A percentile compares a stretch with the other conserved stretches of the same genome.
Evolutionary conservation across 2,113 vertebrate genomes (phyloP).

Genomic region (Etia nguti): DNA sequence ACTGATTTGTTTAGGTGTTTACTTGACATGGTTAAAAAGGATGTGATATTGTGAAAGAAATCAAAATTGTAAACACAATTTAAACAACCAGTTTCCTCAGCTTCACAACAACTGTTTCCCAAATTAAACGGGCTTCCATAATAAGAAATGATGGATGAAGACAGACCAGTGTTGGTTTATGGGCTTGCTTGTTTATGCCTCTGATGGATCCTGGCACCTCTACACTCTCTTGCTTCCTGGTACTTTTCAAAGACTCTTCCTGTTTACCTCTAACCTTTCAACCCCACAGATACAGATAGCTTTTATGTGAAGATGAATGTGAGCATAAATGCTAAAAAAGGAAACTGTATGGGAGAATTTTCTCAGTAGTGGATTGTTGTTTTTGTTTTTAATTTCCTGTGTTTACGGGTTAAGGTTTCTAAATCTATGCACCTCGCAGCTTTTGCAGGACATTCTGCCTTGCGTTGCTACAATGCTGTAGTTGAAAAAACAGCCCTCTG

Average conservation of each 20-base stretch:
- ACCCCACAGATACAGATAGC: neutral
- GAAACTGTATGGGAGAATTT: neutral
- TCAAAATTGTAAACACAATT: neutral
- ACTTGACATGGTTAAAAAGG: neutral
- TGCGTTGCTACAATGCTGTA: neutral
- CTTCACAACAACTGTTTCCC: neutral
- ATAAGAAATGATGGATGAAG: neutral
- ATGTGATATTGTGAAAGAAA: neutral
- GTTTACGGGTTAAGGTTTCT: neutral
- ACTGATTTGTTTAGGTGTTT: neutral
- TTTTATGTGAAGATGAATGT: neutral
- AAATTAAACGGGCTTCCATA: neutral
- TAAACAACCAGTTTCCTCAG: neutral
- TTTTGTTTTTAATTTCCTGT: neutral
- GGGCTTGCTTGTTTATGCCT: neutral
- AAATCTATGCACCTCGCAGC: neutral
- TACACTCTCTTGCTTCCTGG: slow-evolving; percentile 16
- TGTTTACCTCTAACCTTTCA: slow-evolving; percentile 31
- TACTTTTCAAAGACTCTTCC: slow-evolving; percentile 18
- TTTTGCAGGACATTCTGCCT: neutral
- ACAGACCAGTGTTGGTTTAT: neutral
- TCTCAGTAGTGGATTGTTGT: neutral
- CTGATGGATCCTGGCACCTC: slow-evolving; percentile 1
- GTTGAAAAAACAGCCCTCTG: neutral
- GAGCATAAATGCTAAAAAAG: neutral